These are phyloP conservation scores for Boloria selene DNA, from an alignment of 2,888 invertebrate species.

Conservation along the genomic window DNA sequence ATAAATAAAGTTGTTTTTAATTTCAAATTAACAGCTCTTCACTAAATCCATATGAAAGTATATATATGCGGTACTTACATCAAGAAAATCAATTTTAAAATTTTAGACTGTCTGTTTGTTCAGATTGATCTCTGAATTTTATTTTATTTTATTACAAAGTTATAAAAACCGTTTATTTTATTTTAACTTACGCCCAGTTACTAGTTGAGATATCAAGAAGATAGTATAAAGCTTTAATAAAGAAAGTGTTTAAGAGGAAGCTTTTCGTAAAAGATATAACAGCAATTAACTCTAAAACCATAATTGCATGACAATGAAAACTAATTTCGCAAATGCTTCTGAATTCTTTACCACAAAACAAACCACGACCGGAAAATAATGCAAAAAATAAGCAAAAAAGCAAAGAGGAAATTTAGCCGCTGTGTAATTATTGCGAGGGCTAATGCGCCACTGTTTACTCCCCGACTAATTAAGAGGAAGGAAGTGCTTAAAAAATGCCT, in stretches of 20 bases:
- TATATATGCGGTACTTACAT: too few species aligned
- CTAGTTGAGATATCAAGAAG: too few species aligned
- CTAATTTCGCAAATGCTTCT: slow-evolving; percentile 76
- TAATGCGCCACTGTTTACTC: slow-evolving; percentile 80
- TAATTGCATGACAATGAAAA: slow-evolving; percentile 63
- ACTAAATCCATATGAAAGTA: too few species aligned
- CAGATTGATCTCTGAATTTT: too few species aligned
- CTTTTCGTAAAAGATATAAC: slow-evolving; percentile 15
- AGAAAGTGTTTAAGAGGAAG: slow-evolving; percentile 39
- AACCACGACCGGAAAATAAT: slow-evolving; percentile 61
- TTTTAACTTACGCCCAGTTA: too few species aligned
- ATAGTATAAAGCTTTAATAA: not conserved
- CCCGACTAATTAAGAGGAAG: slow-evolving; percentile 79
- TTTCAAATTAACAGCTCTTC: too few species aligned
- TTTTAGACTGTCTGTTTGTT: too few species aligned
- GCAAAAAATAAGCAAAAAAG: slow-evolving; percentile 52
- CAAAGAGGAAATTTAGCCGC: slow-evolving; percentile 52
- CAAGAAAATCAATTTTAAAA: too few species aligned
- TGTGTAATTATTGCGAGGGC: slow-evolving; percentile 78
- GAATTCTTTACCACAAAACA: slow-evolving; percentile 67
- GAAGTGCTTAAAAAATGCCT: slow-evolving; percentile 71
- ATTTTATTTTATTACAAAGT: too few species aligned
- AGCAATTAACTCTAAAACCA: slow-evolving; percentile 38
- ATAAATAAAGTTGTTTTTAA: too few species aligned
- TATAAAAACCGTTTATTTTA: too few species aligned